These are phyloP conservation scores for Lacerta viridis DNA, from an alignment of 2,797 vertebrate species.

Conservation along the genomic window DNA sequence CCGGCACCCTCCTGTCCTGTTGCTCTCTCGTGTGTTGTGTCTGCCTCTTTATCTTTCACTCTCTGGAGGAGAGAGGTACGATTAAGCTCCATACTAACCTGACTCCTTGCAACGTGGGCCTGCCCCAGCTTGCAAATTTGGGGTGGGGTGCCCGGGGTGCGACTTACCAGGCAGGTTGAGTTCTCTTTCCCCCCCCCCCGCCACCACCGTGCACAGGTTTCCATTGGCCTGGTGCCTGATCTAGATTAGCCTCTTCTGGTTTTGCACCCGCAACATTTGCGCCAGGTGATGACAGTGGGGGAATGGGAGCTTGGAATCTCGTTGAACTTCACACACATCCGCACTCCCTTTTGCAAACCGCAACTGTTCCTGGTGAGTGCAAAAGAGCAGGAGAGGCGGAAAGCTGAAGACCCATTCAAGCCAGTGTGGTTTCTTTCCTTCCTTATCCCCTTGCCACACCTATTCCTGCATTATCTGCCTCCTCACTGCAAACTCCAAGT, in stretches of 20 bases:
- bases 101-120: not conserved
- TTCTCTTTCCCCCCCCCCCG: not conserved
- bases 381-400: not conserved
- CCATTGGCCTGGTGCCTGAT: not conserved
- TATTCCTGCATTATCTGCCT: not conserved
- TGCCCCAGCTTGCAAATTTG: slow-evolving; percentile 16
- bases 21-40: too few relatives aligned
- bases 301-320: not conserved
- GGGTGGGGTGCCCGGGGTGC: not conserved
- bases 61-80: not conserved
- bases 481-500: not conserved
- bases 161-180: slow-evolving; percentile 28
- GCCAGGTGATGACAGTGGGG: not conserved
- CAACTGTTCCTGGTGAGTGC: not conserved
- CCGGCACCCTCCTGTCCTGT: not conserved
- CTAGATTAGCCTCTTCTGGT: not conserved
- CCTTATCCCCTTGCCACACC: not conserved
- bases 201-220: not conserved
- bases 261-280: not conserved
- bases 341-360: not conserved
- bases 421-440: not conserved
- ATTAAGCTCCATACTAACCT: not conserved
- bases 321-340: not conserved
- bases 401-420: too few relatives aligned
- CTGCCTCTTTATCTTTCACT: not conserved